Percentiles rank a stretch among this genome's conserved stretches.
phyloP scores from a whole-genome alignment of 2,113 vertebrate genomes.

The Podarcis raffonei region DNA sequence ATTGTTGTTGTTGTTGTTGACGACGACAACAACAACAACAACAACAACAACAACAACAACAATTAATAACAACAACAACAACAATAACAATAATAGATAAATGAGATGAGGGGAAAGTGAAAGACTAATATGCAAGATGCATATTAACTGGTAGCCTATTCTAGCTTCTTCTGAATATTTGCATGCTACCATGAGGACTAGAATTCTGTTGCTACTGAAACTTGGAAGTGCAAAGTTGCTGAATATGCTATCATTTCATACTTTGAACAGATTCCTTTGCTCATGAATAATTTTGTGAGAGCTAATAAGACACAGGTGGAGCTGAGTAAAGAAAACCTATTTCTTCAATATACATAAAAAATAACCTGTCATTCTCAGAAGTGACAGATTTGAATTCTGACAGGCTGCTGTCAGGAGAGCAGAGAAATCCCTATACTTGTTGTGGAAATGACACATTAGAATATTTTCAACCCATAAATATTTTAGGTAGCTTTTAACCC shows the following conservation, averaged over 20 bases:
- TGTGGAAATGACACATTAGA: neutral
- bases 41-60: too few species aligned
- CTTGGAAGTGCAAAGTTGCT: neutral
- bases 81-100: neutral
- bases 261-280: slow-evolving; percentile 9
- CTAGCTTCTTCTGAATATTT: neutral
- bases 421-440: neutral
- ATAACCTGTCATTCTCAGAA: slow-evolving; percentile 33
- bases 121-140: neutral
- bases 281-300: slow-evolving; percentile 24
- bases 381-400: slow-evolving; percentile 26
- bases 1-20: too few species aligned
- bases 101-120: neutral
- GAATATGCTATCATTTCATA: neutral
- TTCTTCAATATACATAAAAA: slow-evolving; percentile 36
- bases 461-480: slow-evolving; percentile 16
- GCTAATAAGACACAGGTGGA: slow-evolving; percentile 40
- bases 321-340: slow-evolving; percentile 27
- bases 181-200: neutral
- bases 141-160: neutral
- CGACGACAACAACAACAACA: too few species aligned
- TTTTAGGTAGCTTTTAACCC: slow-evolving; percentile 16
- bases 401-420: slow-evolving; percentile 19
- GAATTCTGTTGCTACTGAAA: neutral
- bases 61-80: too few species aligned